Conservation (phyloP, 2,888 invertebrate genomes). For the Meloe dianella region DNA sequence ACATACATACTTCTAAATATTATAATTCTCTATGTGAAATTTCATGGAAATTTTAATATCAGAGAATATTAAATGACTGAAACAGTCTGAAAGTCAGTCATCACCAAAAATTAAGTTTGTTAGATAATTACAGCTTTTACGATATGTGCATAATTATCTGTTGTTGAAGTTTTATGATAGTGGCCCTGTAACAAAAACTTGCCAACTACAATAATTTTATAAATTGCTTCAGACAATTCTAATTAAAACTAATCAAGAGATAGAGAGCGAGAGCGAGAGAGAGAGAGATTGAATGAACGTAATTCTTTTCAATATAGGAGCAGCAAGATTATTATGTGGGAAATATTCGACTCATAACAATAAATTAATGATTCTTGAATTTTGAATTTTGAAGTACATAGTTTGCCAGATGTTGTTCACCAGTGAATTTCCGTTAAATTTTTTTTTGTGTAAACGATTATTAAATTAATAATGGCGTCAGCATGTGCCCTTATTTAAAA, state of each 20-base stretch:
- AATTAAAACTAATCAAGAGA: too few species aligned
- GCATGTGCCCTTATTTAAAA: too few species aligned
- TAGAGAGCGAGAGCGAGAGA: too few species aligned
- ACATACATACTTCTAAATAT: too few species aligned
- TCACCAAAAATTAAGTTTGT: background rate
- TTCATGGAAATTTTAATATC: background rate
- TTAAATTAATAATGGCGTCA: background rate
- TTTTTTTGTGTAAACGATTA: background rate
- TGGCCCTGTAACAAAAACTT: too few species aligned
- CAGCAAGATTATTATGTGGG: background rate
- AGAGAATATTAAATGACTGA: background rate
- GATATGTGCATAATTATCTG: background rate
- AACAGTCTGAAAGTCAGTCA: background rate
- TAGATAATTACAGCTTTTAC: background rate
- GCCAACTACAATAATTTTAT: too few species aligned
- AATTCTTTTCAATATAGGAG: too few species aligned
- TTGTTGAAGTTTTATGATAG: background rate
- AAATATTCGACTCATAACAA: background rate
- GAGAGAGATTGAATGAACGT: too few species aligned
- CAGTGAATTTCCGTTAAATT: background rate
- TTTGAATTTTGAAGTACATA: too few species aligned
- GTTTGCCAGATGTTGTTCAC: constrained; percentile 5
- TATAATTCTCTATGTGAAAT: too few species aligned
- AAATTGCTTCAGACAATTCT: too few species aligned
- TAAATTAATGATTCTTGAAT: background rate